phyloP scores from a whole-genome alignment of 2,113 vertebrate genomes.

The Cyanoramphus novaezelandiae region DNA sequence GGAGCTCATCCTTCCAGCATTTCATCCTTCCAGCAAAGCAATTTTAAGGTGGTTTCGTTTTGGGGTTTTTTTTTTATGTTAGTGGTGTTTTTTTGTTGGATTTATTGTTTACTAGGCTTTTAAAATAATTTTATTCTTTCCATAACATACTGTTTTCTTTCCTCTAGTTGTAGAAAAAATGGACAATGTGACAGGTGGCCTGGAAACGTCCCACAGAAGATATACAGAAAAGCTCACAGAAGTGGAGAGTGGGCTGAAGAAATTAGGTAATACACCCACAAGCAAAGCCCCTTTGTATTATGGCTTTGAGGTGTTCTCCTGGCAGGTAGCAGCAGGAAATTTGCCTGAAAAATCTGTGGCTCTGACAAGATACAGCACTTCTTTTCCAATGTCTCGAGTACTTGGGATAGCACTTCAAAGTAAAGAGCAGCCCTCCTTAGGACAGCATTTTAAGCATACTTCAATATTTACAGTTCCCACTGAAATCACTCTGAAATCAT shows the following conservation, averaged over 20 bases:
- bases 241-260: slow-evolving; percentile 90
- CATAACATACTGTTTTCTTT: slow-evolving; percentile 51
- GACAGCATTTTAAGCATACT: background rate
- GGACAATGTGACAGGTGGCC: slow-evolving; percentile 90
- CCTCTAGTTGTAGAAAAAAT: slow-evolving; percentile 92
- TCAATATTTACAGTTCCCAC: background rate
- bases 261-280: slow-evolving; percentile 82
- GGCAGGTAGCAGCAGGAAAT: background rate
- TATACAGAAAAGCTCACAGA: slow-evolving; percentile 89
- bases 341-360: background rate
- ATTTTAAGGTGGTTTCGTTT: background rate
- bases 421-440: background rate
- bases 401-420: background rate
- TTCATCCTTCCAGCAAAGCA: background rate
- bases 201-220: slow-evolving; percentile 82
- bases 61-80: background rate
- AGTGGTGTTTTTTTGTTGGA: background rate
- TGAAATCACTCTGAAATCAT: background rate
- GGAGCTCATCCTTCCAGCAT: background rate
- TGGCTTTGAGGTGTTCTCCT: background rate
- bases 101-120: background rate
- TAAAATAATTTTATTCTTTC: background rate
- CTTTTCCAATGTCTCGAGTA: background rate
- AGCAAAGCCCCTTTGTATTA: background rate
- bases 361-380: background rate